Evolutionary conservation across 2,113 vertebrate species (phyloP).

Genomic region (Phyllopteryx taeniolatus): DNA sequence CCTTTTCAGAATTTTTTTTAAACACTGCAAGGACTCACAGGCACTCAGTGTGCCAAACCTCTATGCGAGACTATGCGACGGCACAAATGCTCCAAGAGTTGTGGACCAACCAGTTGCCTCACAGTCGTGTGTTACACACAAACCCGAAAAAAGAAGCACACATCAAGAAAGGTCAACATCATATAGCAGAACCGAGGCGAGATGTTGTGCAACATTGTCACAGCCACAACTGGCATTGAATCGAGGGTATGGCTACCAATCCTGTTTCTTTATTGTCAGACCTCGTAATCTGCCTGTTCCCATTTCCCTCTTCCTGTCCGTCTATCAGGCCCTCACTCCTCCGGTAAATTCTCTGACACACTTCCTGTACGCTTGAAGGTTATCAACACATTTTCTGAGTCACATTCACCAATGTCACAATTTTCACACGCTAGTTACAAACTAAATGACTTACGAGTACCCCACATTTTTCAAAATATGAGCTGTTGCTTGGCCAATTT

Average conservation of each 20-base stretch:
- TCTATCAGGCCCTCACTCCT: constrained; percentile 23
- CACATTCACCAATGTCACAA: constrained; percentile 20
- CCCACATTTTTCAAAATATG: too few relatives aligned
- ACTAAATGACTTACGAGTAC: not conserved
- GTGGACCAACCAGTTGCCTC: not conserved
- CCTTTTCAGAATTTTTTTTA: too few relatives aligned
- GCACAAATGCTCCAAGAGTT: not conserved
- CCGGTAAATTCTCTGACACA: constrained; percentile 30
- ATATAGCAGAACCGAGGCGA: not conserved
- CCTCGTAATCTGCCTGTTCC: constrained; percentile 17
- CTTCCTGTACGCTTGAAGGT: constrained; percentile 48
- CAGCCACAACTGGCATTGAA: not conserved
- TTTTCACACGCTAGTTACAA: not conserved
- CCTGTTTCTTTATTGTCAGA: constrained; percentile 17
- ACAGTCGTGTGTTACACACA: not conserved
- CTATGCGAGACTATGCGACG: too few relatives aligned
- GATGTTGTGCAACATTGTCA: not conserved
- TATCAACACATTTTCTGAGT: constrained; percentile 44
- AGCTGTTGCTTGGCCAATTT: too few relatives aligned
- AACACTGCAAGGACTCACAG: too few relatives aligned
- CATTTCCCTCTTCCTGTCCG: constrained; percentile 27
- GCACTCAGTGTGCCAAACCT: too few relatives aligned
- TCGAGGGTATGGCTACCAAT: not conserved
- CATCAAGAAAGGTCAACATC: not conserved
- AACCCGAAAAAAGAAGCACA: not conserved